Percentiles rank a stretch among this genome's conserved stretches.
phyloP scores from a whole-genome alignment of 1,140 invertebrate species.

The Pachypsylla venusta region DNA sequence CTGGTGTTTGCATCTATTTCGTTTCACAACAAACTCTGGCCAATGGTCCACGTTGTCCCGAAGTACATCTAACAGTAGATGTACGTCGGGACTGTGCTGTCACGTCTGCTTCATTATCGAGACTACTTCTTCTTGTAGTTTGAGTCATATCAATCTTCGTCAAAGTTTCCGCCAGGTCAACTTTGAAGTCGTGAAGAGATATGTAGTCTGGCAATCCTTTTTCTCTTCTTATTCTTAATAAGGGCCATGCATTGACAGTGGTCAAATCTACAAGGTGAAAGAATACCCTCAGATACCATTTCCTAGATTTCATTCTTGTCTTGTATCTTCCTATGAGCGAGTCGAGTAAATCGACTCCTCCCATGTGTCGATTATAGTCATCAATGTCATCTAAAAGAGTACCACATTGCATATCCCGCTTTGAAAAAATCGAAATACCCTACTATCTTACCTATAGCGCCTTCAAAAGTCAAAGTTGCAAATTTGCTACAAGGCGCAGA shows the following conservation, averaged over 20 bases:
- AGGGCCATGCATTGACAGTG: conserved; percentile 24
- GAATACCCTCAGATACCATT: conserved; percentile 27
- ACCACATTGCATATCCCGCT: too few relatives aligned
- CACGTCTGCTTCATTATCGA: background rate
- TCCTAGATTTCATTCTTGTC: conserved; percentile 26
- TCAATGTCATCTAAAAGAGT: background rate
- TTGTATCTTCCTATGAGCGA: conserved; percentile 24
- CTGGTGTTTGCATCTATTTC: conserved; percentile 11
- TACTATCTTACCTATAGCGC: too few relatives aligned
- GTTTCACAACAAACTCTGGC: conserved; percentile 9
- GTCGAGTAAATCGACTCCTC: conserved; percentile 27
- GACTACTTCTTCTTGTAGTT: conserved; percentile 14
- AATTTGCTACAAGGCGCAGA: background rate
- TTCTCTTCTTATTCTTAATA: conserved; percentile 17
- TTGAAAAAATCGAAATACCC: too few relatives aligned
- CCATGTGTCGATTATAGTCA: conserved; percentile 24
- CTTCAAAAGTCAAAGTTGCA: too few relatives aligned
- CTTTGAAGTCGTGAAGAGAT: conserved; percentile 4
- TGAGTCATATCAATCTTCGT: conserved; percentile 8
- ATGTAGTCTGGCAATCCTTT: conserved; percentile 19
- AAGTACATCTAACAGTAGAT: conserved; percentile 2
- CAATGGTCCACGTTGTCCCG: conserved; percentile 9
- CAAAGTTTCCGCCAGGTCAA: conserved; percentile 13
- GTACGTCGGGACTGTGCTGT: conserved; percentile 9
- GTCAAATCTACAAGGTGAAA: conserved; percentile 24